These are phyloP conservation scores for Drosophila subobscura DNA, from an alignment of 1,140 invertebrate genomes.

Conservation along the genomic window DNA sequence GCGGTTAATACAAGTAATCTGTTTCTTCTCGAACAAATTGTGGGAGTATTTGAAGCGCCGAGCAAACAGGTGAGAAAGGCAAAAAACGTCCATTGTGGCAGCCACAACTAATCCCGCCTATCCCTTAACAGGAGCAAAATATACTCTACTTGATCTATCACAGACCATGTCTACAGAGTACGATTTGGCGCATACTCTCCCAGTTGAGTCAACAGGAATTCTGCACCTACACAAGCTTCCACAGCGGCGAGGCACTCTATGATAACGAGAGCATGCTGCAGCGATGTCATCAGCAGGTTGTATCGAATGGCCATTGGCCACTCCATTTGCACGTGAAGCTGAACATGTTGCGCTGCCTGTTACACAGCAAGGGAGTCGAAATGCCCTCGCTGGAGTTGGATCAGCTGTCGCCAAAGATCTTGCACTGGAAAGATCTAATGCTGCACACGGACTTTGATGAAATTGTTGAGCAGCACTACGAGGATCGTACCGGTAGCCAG, in stretches of 20 bases:
- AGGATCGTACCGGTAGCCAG: slow-evolving; percentile 4
- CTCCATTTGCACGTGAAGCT: slow-evolving; percentile 35
- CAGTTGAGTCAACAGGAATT: slow-evolving; percentile 45
- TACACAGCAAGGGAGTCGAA: slow-evolving; percentile 47
- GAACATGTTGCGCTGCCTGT: slow-evolving; percentile 21
- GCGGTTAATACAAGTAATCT: too few species aligned
- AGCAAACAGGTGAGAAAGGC: slow-evolving; percentile 16
- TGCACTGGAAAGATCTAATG: slow-evolving; percentile 38
- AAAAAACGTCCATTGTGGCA: background rate
- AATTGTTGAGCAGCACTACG: slow-evolving; percentile 34
- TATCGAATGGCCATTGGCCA: slow-evolving; percentile 55
- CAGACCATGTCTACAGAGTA: slow-evolving; percentile 19
- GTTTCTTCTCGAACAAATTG: too few species aligned
- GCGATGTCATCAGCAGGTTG: slow-evolving; percentile 40
- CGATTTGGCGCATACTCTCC: slow-evolving; percentile 53
- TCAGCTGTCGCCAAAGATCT: slow-evolving; percentile 53
- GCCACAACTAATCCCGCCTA: background rate
- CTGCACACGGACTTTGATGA: slow-evolving; percentile 39
- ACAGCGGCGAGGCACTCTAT: slow-evolving; percentile 26
- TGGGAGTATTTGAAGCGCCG: background rate
- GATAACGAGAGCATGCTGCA: slow-evolving; percentile 5
- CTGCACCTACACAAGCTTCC: slow-evolving; percentile 35
- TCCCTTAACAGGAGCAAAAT: slow-evolving; percentile 45
- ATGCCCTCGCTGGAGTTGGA: slow-evolving; percentile 26
- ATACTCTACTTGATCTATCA: slow-evolving; percentile 41